Conservation (phyloP, 1,140 invertebrate genomes). For the Bactericera cockerelli region DNA sequence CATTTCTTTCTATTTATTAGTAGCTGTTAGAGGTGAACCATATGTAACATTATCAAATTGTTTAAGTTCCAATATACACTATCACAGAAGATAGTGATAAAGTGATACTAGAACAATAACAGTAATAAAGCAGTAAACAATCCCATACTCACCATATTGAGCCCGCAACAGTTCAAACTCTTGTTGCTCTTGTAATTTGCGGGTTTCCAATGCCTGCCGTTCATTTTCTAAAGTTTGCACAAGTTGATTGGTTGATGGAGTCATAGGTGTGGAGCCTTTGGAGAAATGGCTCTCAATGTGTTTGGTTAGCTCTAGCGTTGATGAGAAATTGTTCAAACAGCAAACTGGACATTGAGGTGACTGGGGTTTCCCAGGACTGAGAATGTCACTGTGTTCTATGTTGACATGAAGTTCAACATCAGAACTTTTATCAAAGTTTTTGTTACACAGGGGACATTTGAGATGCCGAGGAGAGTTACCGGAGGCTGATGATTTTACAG, state of each 20-base stretch:
- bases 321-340: conserved; percentile 33
- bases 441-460: conserved; percentile 54
- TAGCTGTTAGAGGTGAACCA: too few relatives aligned
- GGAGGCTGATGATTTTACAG: conserved; percentile 37
- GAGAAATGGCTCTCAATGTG: conserved; percentile 56
- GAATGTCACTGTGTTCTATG: conserved; percentile 59
- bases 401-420: conserved; percentile 73
- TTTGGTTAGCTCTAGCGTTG: conserved; percentile 37
- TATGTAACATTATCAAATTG: too few relatives aligned
- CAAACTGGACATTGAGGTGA: conserved; percentile 35
- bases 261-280: conserved; percentile 5
- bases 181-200: conserved; percentile 51
- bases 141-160: conserved; percentile 1
- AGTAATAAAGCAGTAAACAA: too few relatives aligned
- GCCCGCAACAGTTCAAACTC: conserved; percentile 64
- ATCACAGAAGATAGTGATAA: too few relatives aligned
- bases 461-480: conserved; percentile 29
- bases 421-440: conserved; percentile 51
- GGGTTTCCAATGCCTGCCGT: conserved; percentile 48
- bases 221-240: conserved; percentile 42
- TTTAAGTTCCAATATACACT: too few relatives aligned
- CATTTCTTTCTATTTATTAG: too few relatives aligned
- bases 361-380: conserved; percentile 36
- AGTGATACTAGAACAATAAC: too few relatives aligned
- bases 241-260: conserved; percentile 31